A percentile compares a stretch with the other conserved stretches of the same genome.
Evolutionary conservation across 2,888 invertebrate genomes (phyloP).

Genomic region (Andrena chrysosceles): DNA sequence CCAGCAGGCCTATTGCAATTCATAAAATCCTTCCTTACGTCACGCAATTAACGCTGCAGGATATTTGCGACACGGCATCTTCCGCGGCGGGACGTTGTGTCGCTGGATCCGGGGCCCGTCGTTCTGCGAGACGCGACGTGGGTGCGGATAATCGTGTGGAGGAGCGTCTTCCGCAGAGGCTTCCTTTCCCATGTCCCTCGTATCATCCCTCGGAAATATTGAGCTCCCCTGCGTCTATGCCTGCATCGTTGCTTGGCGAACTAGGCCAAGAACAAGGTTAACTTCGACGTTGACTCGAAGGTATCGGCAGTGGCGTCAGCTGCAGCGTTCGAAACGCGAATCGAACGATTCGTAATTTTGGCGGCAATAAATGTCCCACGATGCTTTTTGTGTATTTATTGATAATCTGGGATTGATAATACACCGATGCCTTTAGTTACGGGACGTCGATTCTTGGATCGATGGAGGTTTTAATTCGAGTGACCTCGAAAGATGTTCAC

Average conservation of each 20-base stretch:
- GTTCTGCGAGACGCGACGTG: too few relatives aligned
- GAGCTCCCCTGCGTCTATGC: conserved; percentile 64
- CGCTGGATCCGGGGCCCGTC: not conserved
- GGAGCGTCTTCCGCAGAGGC: not conserved
- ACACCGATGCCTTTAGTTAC: not conserved
- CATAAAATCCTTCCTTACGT: conserved; percentile 29
- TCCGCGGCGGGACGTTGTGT: conserved; percentile 7
- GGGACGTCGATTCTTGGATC: not conserved
- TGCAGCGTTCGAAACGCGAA: conserved; percentile 26
- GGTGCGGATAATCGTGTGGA: not conserved
- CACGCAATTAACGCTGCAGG: conserved; percentile 24
- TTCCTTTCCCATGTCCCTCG: conserved; percentile 38
- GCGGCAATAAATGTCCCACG: not conserved
- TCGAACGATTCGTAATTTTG: not conserved
- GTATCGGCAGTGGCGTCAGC: conserved; percentile 53
- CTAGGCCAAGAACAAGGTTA: conserved; percentile 71
- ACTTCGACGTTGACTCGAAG: conserved; percentile 52
- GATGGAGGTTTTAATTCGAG: conserved; percentile 9
- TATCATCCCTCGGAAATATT: conserved; percentile 63
- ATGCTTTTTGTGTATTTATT: not conserved
- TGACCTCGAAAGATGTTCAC: not conserved
- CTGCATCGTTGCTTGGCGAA: conserved; percentile 56
- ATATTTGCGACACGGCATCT: conserved; percentile 38
- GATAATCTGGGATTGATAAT: not conserved
- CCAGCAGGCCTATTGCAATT: conserved; percentile 5